Base-by-base conservation (phyloP, 2,113 vertebrate species). In the Hipposideros armiger region DNA sequence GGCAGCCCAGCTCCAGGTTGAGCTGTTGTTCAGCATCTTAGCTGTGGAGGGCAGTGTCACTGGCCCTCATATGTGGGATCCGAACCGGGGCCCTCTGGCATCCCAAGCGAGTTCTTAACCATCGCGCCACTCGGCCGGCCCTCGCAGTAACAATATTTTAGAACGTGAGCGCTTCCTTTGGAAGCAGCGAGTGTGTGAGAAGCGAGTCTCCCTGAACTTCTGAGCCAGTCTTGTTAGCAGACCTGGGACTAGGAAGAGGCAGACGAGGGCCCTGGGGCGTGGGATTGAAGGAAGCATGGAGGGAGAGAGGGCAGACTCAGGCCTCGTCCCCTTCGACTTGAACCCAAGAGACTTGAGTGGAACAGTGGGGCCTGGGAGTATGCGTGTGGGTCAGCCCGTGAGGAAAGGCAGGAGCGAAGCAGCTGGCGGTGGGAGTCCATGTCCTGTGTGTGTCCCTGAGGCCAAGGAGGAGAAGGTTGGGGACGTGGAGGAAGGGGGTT, bases 131-230 rank as follows among this genome's bases (percentile, higher is more conserved):
- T n/a, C n/a, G n/a, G n/a, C n/a, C n/a, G n/a, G n/a, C n/a, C n/a
- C n/a, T 67, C 95, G 67, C 82, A 89, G 47, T 62, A 56, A 42
- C 56, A 42, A 54, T 69, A 69, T 77, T 95, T 47, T 56, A 82
- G 80, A 85, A 62, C 3, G 1, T 7, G 69, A 77, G 54, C 22
- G 17, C 52, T 52, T n/a, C 86, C 42, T 78, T 82, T 50, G 70
- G 54, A 47, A 70, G 24, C 50, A 47, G 47, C 13, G 6, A 36
- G 42, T 7, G 0, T 0, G 2, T 20, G 62, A 74, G 36, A 60
- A 62, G 50, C 14, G 36, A n/a, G 8, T 2, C 42, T 40, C 60
- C 28, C 14, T 22, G 30, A 19, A 40, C 42, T 17, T 30, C 47
- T 26, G 78, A 81, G 76, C 70, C 58, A 13, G 56, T 7, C 52